Evolutionary conservation across 2,113 vertebrate species (phyloP).

Genomic region (Xiphorhynchus elegans): DNA sequence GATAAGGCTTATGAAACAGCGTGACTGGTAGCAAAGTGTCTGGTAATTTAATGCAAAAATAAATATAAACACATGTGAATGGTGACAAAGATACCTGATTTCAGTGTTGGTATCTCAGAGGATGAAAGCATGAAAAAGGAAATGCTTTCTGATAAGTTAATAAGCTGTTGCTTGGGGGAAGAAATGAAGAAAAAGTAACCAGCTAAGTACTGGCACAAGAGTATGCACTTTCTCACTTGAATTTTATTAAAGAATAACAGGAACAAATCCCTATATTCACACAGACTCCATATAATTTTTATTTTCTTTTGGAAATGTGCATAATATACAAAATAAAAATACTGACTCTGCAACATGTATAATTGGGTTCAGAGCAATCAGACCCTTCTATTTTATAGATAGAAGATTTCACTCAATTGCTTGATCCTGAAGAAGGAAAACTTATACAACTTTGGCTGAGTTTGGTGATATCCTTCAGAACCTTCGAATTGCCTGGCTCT

Average conservation of each 20-base stretch:
- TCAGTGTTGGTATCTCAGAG: neutral
- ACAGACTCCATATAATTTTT: neutral
- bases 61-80: neutral
- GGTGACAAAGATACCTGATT: neutral
- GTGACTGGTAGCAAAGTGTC: neutral
- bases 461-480: neutral
- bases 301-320: neutral
- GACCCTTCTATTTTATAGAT: neutral
- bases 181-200: neutral
- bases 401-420: accelerated
- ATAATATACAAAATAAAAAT: neutral
- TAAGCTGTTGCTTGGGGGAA: neutral
- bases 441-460: neutral
- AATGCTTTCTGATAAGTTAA: neutral
- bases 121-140: neutral
- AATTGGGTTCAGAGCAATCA: neutral
- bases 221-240: neutral
- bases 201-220: neutral
- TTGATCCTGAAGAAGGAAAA: neutral
- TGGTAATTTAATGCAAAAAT: neutral
- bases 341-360: neutral
- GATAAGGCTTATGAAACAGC: neutral
- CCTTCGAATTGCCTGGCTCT: neutral
- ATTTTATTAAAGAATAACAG: neutral
- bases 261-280: neutral